Base-by-base conservation (phyloP, 2,888 invertebrate genomes). In the Cerastoderma edule region DNA sequence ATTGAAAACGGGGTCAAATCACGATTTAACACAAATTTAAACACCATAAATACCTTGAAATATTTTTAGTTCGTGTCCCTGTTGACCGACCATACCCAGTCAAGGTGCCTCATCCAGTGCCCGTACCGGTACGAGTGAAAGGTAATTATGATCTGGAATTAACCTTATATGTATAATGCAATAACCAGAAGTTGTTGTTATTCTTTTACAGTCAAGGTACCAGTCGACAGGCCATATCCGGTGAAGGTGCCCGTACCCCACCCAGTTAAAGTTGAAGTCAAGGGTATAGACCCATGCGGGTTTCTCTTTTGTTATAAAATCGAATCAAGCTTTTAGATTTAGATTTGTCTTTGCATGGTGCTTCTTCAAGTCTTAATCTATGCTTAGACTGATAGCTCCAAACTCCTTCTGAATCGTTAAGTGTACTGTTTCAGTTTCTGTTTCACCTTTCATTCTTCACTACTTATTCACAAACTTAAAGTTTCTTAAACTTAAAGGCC, bases 41-140 rank as follows among this genome's bases (percentile, higher is more conserved):
- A 13, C 44, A 44, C 44, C 16, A 44, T 44, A 16, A 6, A 16
- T 24, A 27, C 56, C 10, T 64, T 10, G 28, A 3, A 48, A 65
- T 65, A 6, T 30, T 65, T 65, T 30, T 65, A 65, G 65, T 48
- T 28, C 46, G 30, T 4, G n/a, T 65, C 2, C 28, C 8, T 35
- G 60, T 60, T 27, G 39, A 35, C 22, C 32, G 27, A 39, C 39
- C 60, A n/a, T 66, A 72, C 13, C 79, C 78, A 56, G 78, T 79
- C 10, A 68, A 65, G n/a, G 50, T 65, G 24, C 72, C 75, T 28
- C 67, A 72, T 48, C 67, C 75, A 27, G 72, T 78, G 2, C 74
- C 57, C 0, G 78, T 74, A 22, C 53, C 67, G 19, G 73, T 78
- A n/a, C 54, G 56, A 19, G 64, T 78, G 13, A 50, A 65, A 72